Conservation (phyloP, 2,888 invertebrate species). For the Harpalus rubripes region DNA sequence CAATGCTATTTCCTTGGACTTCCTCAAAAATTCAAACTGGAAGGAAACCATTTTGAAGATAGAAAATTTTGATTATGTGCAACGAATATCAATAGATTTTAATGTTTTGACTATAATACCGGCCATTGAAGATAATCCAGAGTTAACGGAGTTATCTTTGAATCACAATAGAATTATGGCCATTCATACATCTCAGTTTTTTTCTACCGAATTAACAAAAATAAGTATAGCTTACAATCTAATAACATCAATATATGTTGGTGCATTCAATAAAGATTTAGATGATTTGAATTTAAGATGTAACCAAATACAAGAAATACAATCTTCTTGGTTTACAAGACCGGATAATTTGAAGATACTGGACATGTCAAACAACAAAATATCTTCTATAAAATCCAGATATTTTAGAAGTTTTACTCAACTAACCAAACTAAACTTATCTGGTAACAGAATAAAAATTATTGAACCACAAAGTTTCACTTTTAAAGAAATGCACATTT, state of each 20-base stretch:
- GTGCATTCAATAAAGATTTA: constrained; percentile 21
- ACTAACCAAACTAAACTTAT: neutral
- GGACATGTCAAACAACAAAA: constrained; percentile 25
- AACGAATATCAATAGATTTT: neutral
- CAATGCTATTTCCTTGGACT: constrained; percentile 1
- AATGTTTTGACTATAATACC: neutral
- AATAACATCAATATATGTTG: neutral
- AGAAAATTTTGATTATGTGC: constrained; percentile 27
- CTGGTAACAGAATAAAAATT: constrained; percentile 9
- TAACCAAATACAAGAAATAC: neutral
- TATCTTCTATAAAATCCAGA: neutral
- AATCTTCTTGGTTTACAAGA: neutral
- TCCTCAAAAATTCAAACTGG: constrained; percentile 1
- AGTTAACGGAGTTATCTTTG: neutral
- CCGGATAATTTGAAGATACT: constrained; percentile 2
- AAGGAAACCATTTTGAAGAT: neutral
- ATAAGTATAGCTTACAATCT: constrained; percentile 4
- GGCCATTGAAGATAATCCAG: constrained; percentile 19
- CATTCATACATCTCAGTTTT: constrained; percentile 1
- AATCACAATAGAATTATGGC: neutral
- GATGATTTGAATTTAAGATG: constrained; percentile 3
- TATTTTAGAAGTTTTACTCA: neutral
- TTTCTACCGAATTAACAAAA: neutral
- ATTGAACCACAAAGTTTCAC: neutral
- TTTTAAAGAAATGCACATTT: neutral